Base-by-base conservation (phyloP, 2,888 invertebrate genomes). In the Agrochola macilenta region DNA sequence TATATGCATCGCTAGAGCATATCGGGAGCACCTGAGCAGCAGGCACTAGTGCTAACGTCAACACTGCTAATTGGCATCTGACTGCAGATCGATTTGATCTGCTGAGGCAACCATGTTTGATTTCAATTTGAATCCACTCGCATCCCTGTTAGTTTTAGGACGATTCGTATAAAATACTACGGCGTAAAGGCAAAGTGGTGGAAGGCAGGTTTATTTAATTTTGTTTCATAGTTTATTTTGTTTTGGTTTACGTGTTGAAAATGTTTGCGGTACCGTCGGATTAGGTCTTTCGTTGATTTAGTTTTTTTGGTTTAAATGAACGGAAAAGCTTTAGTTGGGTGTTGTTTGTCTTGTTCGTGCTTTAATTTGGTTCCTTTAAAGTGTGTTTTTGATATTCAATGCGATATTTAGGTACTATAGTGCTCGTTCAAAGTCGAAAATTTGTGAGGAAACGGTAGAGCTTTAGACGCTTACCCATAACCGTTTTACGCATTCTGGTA, bases 41-140 rank as follows among this genome's bases (percentile, higher is more conserved):
- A 82, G 78, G 74, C 74, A 58, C 68, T 78, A 73, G 68, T 83
- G 73, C 79, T 76, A 66, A 74, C 88, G 90, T 92, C 91, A 93
- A 92, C 90, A 91, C 52, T 76, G 87, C 89, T 92, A 92, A 93
- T 93, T 93, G 92, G 91, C 88, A 87, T 84, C 90, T 88, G 87
- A 82, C 80, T 81, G 66, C 74, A 78, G 88, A 87, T 88, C 87
- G 84, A 87, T 91, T 88, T 90, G 90, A 87, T 88, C 74, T 81
- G 76, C 89, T 88, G 87, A 85, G 81, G 88, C 79, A 68, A 78
- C 73, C 77, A 77, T 86, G 87, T 91, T 91, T 90, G 90, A 88
- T 90, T 89, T 89, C 88, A 90, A 91, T 92, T 90, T 86, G 85
- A 83, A 89, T 81, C 69, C 79, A 86, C 83, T 81, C 78, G n/a